A percentile compares a stretch with the other conserved stretches of the same genome.
Conservation (phyloP, 2,113 vertebrate genomes). For the Cairina moschata region DNA sequence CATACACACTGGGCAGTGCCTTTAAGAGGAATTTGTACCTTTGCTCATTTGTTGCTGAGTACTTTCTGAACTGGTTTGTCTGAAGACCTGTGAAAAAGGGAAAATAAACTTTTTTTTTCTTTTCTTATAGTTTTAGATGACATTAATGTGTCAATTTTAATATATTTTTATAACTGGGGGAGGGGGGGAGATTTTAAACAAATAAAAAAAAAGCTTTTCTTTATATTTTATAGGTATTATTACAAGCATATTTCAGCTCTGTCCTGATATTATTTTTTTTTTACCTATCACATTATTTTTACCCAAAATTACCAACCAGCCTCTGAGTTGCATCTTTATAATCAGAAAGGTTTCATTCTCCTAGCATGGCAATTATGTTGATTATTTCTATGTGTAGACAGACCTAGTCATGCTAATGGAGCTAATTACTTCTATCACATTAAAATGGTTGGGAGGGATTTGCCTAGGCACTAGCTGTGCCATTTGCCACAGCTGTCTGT, state of each 20-base stretch:
- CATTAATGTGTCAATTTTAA: background rate
- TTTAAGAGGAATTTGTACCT: background rate
- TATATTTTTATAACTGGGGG: background rate
- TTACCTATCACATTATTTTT: background rate
- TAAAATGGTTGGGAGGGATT: conserved; percentile 16
- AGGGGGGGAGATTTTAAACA: background rate
- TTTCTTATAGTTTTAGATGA: background rate
- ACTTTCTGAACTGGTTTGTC: background rate
- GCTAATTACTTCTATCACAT: conserved; percentile 22
- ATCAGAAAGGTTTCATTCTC: conserved; percentile 4
- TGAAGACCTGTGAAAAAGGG: background rate
- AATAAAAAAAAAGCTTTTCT: background rate
- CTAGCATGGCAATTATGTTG: conserved; percentile 32
- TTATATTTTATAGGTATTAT: background rate
- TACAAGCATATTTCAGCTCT: background rate
- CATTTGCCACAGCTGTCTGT: conserved; percentile 50
- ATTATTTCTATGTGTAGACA: conserved; percentile 37
- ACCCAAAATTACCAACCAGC: background rate
- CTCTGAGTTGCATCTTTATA: background rate
- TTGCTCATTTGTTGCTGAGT: background rate
- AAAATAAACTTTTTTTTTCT: background rate
- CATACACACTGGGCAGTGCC: background rate
- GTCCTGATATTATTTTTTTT: background rate
- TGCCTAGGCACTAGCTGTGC: background rate
- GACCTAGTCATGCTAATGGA: conserved; percentile 23